phyloP scores from a whole-genome alignment of 2,888 invertebrate genomes.

The Tetropium fuscum region DNA sequence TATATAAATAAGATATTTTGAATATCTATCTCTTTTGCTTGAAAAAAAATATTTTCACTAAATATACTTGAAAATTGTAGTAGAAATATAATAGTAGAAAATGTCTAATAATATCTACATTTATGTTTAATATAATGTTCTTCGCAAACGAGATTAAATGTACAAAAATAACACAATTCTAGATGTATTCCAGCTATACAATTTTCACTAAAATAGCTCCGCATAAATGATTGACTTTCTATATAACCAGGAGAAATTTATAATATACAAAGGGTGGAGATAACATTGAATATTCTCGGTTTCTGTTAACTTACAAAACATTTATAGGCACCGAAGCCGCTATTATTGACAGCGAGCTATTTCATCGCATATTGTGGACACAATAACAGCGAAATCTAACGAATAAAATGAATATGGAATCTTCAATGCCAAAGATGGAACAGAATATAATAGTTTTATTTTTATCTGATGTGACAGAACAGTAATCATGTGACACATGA shows the following conservation, averaged over 20 bases:
- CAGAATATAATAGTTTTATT: slow-evolving; percentile 6
- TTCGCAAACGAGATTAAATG: background rate
- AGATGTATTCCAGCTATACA: slow-evolving; percentile 15
- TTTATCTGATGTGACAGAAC: background rate
- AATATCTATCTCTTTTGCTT: too few species aligned
- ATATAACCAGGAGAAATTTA: slow-evolving; percentile 22
- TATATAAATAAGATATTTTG: too few species aligned
- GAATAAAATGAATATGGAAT: slow-evolving; percentile 14
- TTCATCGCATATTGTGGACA: slow-evolving; percentile 27
- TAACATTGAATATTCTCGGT: slow-evolving; percentile 46
- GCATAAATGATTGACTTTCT: slow-evolving; percentile 28
- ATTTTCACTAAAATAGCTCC: slow-evolving; percentile 15
- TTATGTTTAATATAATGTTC: too few species aligned
- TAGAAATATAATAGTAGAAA: too few species aligned
- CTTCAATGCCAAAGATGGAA: background rate
- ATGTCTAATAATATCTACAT: too few species aligned
- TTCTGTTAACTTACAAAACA: slow-evolving; percentile 39
- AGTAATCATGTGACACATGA: background rate
- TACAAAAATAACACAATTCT: background rate
- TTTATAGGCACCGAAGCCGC: slow-evolving; percentile 28
- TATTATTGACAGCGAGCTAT: slow-evolving; percentile 32
- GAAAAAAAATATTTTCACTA: too few species aligned
- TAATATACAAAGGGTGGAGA: slow-evolving; percentile 32
- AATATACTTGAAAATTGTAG: too few species aligned
- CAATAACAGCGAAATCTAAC: slow-evolving; percentile 23